phyloP scores from a whole-genome alignment of 2,888 invertebrate genomes.

The Sabatieria punctata region DNA sequence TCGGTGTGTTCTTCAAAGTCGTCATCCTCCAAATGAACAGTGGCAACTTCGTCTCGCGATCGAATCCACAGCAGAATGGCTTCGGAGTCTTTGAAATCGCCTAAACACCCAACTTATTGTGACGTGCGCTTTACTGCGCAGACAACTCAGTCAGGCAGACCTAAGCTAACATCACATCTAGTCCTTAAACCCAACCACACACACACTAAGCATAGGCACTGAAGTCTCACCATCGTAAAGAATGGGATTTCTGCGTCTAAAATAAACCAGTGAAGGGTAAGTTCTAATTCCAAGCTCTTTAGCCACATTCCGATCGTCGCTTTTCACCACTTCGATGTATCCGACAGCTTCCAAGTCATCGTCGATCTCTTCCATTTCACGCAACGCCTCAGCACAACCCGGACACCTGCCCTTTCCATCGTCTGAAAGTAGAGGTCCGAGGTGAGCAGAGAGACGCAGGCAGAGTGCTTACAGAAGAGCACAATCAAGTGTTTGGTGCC shows the following conservation, averaged over 20 bases:
- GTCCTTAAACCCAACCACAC: no score
- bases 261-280: constrained; percentile 89
- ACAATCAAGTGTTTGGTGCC: constrained; percentile 87
- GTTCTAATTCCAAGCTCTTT: constrained; percentile 87
- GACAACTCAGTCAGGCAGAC: no score
- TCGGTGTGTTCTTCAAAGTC: constrained; percentile 19
- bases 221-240: constrained; percentile 88
- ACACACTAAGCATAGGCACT: no score
- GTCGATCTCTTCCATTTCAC: constrained; percentile 77
- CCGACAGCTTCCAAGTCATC: constrained; percentile 52
- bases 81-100: constrained; percentile 28
- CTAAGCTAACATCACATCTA: no score
- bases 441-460: background rate
- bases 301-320: constrained; percentile 71
- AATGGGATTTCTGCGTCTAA: constrained; percentile 86
- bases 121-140: no score
- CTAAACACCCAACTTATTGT: no score
- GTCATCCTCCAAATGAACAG: constrained; percentile 27
- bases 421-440: constrained; percentile 15
- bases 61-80: constrained; percentile 26
- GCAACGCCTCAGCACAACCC: constrained; percentile 62
- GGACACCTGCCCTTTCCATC: constrained; percentile 54
- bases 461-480: constrained; percentile 64
- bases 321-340: constrained; percentile 22
- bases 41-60: constrained; percentile 27